A percentile compares a stretch with the other conserved stretches of the same genome.
These are phyloP conservation scores for Nematolebias whitei DNA, from an alignment of 2,113 vertebrate species.

Conservation along the genomic window DNA sequence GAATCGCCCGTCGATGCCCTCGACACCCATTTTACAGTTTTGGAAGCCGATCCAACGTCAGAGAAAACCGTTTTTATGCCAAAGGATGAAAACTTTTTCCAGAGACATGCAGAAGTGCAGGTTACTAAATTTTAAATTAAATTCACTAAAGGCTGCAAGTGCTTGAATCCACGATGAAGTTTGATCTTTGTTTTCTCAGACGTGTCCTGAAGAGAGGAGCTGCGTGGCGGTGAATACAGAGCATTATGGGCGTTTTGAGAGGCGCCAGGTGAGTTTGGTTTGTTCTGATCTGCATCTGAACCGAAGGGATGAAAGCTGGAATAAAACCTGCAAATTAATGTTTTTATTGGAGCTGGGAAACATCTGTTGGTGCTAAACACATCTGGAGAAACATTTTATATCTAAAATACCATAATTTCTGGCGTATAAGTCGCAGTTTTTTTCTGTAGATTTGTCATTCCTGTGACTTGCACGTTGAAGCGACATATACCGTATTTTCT, in stretches of 20 bases:
- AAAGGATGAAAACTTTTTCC: neutral
- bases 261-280: conserved; percentile 77
- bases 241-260: conserved; percentile 82
- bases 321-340: too few species aligned
- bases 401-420: too few species aligned
- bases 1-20: neutral
- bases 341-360: too few species aligned
- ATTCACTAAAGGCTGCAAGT: neutral
- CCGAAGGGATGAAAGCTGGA: too few species aligned
- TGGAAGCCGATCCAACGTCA: neutral
- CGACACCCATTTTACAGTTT: neutral
- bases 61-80: neutral
- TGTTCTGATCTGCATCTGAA: too few species aligned
- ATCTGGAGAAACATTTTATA: too few species aligned
- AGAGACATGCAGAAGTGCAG: conserved; percentile 58
- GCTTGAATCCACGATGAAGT: too few species aligned
- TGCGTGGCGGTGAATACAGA: conserved; percentile 87
- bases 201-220: conserved; percentile 63
- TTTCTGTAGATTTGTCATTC: too few species aligned
- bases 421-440: too few species aligned
- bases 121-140: conserved; percentile 38
- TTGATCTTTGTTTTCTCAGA: conserved; percentile 67
- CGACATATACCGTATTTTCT: too few species aligned
- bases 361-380: too few species aligned
- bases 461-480: too few species aligned